Evolutionary conservation across 2,113 vertebrate genomes (phyloP), one percentile per base, ranked within the genome.

Genomic region (Irena cyanogastra): DNA sequence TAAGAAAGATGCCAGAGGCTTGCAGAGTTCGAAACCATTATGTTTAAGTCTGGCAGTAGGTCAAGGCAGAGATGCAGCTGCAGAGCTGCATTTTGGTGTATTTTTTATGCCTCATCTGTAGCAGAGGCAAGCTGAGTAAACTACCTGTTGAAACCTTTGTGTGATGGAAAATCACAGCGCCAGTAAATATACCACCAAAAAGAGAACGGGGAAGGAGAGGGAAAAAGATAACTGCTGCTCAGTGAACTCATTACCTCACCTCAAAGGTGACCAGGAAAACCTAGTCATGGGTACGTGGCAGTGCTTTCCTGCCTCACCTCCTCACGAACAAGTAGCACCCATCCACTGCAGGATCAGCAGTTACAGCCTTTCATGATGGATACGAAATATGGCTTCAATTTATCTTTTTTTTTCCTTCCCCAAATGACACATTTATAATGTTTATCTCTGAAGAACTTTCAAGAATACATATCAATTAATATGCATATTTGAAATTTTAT

Each of bases 281-380:
- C 56, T 10, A 31, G 26, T 23, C 35, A n/a, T 0, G 1, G 30
- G 19, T 83, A 20, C 12, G 68, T n/a, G 59, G 64, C 24, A 54
- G n/a, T 12, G 31, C 18, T 87, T 33, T 49, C 39, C 59, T 45
- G 41, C 20, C 64, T 95, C 22, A 41, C 35, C 49, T 80, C 24
- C 78, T 64, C 44, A 37, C 54, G 39, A 53, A 39, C 37, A 83
- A 59, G 33, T 45, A 31, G 72, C 16, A 54, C 10, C 18, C 27
- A 35, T 21, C 28, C 16, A 44, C 13, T 0, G 0, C 6, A 8
- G 39, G 49, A 28, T 41, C 24, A n/a, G 63, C 1, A 3, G 16
- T 23, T 60, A 82, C 45, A 44, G 63, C 12, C 8, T 44, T 53
- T 33, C 39, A 50, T 9, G 31, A 21, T 19, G 31, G 50, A 74